These are phyloP conservation scores for Euwallacea similis DNA, from an alignment of 1,140 invertebrate genomes.

Conservation along the genomic window DNA sequence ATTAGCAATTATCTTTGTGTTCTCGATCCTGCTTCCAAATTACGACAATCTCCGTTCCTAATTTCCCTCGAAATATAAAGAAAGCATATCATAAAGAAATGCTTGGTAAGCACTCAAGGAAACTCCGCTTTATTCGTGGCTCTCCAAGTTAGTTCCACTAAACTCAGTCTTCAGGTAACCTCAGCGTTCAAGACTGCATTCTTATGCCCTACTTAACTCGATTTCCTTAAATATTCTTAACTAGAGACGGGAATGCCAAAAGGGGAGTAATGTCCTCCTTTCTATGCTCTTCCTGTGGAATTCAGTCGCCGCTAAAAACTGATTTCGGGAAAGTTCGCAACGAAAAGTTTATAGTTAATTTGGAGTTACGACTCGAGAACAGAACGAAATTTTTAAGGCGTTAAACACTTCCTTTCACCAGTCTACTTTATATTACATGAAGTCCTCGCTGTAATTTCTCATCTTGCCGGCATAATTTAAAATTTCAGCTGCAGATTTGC, in stretches of 20 bases:
- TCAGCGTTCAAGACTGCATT: neutral
- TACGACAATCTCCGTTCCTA: no score
- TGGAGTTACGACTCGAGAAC: neutral
- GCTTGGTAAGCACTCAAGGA: no score
- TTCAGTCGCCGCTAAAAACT: neutral
- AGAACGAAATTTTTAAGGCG: neutral
- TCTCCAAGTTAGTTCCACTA: neutral
- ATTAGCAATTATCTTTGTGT: no score
- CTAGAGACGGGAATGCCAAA: neutral
- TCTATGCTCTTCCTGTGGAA: neutral
- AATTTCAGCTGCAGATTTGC: no score
- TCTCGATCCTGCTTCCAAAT: no score
- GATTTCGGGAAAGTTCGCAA: neutral
- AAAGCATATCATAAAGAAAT: no score
- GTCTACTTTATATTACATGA: neutral
- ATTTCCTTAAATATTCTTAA: conserved; percentile 1
- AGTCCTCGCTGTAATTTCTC: no score
- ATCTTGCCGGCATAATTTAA: no score
- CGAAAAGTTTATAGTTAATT: neutral
- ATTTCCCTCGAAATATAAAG: neutral
- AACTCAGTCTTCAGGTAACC: neutral
- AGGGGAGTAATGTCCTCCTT: neutral
- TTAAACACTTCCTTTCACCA: neutral
- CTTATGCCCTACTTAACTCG: neutral
- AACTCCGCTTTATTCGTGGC: no score